Base-by-base conservation (phyloP, 2,888 invertebrate genomes). In the Himalopsyche japonica region DNA sequence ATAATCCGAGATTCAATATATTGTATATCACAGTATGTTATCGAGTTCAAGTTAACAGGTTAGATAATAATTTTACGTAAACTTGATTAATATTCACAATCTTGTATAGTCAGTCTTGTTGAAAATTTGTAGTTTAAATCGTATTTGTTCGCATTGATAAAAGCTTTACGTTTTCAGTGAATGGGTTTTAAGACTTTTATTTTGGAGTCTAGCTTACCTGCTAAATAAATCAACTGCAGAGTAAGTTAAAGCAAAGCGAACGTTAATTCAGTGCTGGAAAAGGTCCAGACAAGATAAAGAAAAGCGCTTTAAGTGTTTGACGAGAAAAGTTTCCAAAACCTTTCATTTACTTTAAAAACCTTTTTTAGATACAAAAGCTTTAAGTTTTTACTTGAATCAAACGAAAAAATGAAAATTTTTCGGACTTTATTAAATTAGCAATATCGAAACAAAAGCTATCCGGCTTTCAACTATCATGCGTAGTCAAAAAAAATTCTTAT, bases 181-280 rank as follows among this genome's bases (percentile, higher is more conserved):
- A 80, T 83, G 57, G 8, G 10, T 70, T 27, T 76, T 48, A 12
- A 77, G 49, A 77, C 30, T 81, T 83, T 83, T 85, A 77, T 80
- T 82, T 70, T 34, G 78, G 81, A 79, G 79, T 57, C 76, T 34
- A 34, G 79, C 79, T 76, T 79, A 82, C 83, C 85, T 85, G 82
- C 43, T 85, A 81, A 83, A 85, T 85, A 85, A 85, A 83, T 81
- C 85, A 85, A 70, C 70, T 70, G 30, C 27, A 70, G 27, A 70
- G 27, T 70, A 30, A 70, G 70, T 37, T 37, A 76, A 37, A 80
- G 76, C 76, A 80, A 76, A 80, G 80, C 64, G 70, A 76, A 83
- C 76, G 83, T 80, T 83, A 83, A 83, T 83, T 83, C 76, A 32
- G 47, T 76, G 34, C 76, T 34, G 76, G 10, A 34, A 43, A 77